Percentiles rank a stretch among this genome's conserved stretches.
Evolutionary conservation across 2,797 vertebrate genomes (phyloP).

Genomic region (Poeciliopsis gracilis): DNA sequence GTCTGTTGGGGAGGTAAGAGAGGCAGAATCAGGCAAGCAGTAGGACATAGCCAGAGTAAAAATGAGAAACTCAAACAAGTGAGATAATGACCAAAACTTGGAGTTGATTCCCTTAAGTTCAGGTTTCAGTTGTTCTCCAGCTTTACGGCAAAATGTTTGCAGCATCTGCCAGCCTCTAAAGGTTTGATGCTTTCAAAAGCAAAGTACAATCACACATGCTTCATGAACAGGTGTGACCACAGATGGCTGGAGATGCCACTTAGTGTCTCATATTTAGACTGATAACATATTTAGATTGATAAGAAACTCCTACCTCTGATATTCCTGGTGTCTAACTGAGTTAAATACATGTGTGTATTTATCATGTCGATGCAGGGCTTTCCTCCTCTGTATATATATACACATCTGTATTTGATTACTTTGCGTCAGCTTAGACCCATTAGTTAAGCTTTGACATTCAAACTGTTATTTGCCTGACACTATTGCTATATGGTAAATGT

Average conservation of each 20-base stretch:
- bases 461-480: not conserved
- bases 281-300: not conserved
- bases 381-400: too few relatives aligned
- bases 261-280: not conserved
- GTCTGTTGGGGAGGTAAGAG: constrained; percentile 90
- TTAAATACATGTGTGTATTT: too few relatives aligned
- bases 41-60: constrained; percentile 5
- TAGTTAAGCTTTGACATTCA: not conserved
- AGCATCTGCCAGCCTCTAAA: not conserved
- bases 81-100: not conserved
- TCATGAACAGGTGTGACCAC: not conserved
- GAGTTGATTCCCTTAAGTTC: not conserved
- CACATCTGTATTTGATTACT: too few relatives aligned
- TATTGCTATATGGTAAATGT: not conserved
- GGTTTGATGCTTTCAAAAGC: too few relatives aligned
- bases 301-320: not conserved
- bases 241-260: not conserved
- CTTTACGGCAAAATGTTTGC: not conserved
- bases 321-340: not conserved
- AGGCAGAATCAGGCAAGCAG: constrained; percentile 38
- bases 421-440: not conserved
- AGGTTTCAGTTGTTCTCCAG: not conserved
- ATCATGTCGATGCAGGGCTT: too few relatives aligned
- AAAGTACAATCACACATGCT: not conserved
- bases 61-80: not conserved